These are phyloP conservation scores for Vicugna pacos DNA, from an alignment of 2,113 vertebrate species.

Conservation along the genomic window DNA sequence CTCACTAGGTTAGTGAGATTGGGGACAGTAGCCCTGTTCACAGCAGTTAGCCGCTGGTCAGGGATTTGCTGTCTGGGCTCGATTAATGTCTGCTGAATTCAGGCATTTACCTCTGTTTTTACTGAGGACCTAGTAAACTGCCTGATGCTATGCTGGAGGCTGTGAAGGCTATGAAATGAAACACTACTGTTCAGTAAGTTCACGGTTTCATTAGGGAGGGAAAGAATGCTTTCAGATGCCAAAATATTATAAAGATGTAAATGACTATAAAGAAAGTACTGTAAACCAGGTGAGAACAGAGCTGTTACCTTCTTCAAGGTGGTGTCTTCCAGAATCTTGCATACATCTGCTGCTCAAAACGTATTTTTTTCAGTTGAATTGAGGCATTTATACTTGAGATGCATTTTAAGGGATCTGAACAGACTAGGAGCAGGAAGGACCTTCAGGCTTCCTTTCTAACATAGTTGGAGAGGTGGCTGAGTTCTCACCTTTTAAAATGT, in stretches of 20 bases:
- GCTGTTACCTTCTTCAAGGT: not conserved
- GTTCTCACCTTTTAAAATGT: not conserved
- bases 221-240: conserved; percentile 12
- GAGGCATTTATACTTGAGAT: conserved; percentile 8
- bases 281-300: not conserved
- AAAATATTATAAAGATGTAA: not conserved
- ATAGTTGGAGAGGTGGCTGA: not conserved
- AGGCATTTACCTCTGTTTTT: not conserved
- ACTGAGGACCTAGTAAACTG: not conserved
- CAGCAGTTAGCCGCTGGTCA: not conserved
- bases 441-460: not conserved
- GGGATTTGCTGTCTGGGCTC: not conserved
- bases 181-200: not conserved
- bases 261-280: not conserved
- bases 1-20: not conserved
- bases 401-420: not conserved
- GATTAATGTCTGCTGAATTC: not conserved
- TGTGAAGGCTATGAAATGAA: not conserved
- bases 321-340: conserved; percentile 9
- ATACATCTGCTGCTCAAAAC: not conserved
- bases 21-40: not conserved
- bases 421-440: not conserved
- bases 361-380: not conserved
- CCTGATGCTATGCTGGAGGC: not conserved
- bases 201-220: not conserved